These are phyloP conservation scores for Zygaena filipendulae DNA, from an alignment of 2,888 invertebrate species.

Conservation along the genomic window DNA sequence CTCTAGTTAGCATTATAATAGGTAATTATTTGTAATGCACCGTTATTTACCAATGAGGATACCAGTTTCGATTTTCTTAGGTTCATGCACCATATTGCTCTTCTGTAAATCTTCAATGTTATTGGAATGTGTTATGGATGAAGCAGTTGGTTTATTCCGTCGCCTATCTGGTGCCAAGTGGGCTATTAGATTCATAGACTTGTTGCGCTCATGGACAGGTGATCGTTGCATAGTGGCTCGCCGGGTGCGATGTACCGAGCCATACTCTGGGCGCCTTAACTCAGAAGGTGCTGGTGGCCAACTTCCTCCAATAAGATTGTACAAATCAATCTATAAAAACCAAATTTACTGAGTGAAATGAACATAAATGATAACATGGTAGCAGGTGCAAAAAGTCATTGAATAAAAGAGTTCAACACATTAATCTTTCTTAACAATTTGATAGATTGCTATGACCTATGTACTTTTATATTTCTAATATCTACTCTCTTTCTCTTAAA, in stretches of 20 bases:
- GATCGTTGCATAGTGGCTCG: slow-evolving; percentile 48
- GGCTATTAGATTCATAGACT: slow-evolving; percentile 69
- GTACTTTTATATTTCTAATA: too few relatives aligned
- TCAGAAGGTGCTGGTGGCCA: slow-evolving; percentile 57
- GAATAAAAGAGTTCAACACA: slow-evolving; percentile 1
- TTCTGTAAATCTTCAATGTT: slow-evolving; percentile 24
- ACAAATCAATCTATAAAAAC: slow-evolving; percentile 45
- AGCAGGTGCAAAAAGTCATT: too few relatives aligned
- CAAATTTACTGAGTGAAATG: neutral
- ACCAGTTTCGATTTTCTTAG: slow-evolving; percentile 56
- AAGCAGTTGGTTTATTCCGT: slow-evolving; percentile 31
- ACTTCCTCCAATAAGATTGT: slow-evolving; percentile 54
- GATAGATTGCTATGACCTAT: too few relatives aligned
- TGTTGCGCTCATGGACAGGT: slow-evolving; percentile 56
- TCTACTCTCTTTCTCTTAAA: too few relatives aligned
- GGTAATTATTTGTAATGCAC: too few relatives aligned
- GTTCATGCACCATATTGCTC: slow-evolving; percentile 52
- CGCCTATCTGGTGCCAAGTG: slow-evolving; percentile 60
- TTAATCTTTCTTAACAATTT: too few relatives aligned
- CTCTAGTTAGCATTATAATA: too few relatives aligned
- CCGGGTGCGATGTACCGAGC: slow-evolving; percentile 30
- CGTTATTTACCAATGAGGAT: slow-evolving; percentile 54
- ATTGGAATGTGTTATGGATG: slow-evolving; percentile 17
- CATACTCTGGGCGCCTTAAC: slow-evolving; percentile 42
- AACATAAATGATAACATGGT: too few relatives aligned